Base-by-base conservation (phyloP, 2,113 vertebrate genomes). In the Ardeotis arabs region DNA sequence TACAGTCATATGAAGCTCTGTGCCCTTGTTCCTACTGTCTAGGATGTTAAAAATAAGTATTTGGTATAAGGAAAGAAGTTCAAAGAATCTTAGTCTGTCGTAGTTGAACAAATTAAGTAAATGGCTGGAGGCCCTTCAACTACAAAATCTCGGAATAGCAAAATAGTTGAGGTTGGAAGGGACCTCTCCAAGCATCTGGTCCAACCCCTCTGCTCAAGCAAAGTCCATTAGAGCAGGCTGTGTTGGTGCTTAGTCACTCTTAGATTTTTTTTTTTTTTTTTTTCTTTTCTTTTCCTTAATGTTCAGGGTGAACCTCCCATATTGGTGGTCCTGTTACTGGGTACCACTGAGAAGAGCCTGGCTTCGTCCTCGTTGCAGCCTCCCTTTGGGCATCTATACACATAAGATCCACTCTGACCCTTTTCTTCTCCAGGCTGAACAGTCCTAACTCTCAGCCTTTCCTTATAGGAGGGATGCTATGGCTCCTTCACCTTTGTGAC, bases 301-400 rank as follows among this genome's bases (percentile, higher is more conserved):
- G 15, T 74, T 44, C 33, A 74, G n/a, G 6, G 18, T 8, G 68
- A 80, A 19, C 12, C 15, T 62, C 11, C 55, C 21, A 8, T 53
- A 6, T 55, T 68, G 41, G 29, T 44, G 25, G 12, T 47, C 24
- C 39, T 76, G 62, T 39, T 19, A 45, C 37, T 33, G 39, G 37
- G 39, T 22, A 15, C 22, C 37, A 39, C 33, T 60, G 69, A 4
- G n/a, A 59, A 37, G 11, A 33, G 25, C 21, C 35, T 44, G n/a
- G 2, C 22, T 72, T 12, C 1, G 1, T 64, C 27, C 12, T 62
- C 20, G 35, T 1, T 55, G 47, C 3, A 1, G 4, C 25, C 9
- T 45, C 31, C 8, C 35, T 76, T 70, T 41, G 44, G 22, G 37
- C 27, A 4, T n/a, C 66, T 35, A 10, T 22, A 66, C 10, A 12